Evolutionary conservation across 2,888 invertebrate species (phyloP).

Genomic region (Oscheius sp.): DNA sequence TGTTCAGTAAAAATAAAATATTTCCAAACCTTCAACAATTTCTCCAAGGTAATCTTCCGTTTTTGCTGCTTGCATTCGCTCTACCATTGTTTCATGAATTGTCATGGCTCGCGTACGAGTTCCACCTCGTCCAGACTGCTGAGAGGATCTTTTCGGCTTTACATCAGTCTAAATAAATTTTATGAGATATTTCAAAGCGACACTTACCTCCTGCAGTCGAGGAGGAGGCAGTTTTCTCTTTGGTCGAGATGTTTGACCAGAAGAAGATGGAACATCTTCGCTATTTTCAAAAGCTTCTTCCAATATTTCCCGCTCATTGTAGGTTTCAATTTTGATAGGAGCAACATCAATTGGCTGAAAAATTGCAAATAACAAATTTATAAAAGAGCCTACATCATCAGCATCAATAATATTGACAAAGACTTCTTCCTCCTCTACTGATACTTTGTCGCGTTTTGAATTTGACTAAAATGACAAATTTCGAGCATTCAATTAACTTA

Average conservation of each 20-base stretch:
- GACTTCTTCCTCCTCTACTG: conserved; percentile 3
- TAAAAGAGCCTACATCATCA: neutral
- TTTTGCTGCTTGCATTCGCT: neutral
- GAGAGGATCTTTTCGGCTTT: neutral
- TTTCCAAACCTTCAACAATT: neutral
- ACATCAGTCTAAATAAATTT: neutral
- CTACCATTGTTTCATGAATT: neutral
- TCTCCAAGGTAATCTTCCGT: conserved; percentile 2
- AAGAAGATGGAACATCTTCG: neutral
- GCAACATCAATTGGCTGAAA: neutral
- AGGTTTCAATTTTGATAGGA: no score
- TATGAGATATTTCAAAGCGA: neutral
- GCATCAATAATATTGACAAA: conserved; percentile 9
- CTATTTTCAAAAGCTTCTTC: neutral
- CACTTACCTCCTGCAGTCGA: neutral
- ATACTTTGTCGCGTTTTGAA: neutral
- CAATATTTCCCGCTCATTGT: no score
- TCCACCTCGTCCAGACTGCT: neutral
- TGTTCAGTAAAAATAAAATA: neutral
- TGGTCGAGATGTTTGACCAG: neutral
- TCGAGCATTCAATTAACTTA: neutral
- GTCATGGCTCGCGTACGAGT: conserved; percentile 13
- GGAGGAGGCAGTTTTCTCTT: conserved; percentile 13
- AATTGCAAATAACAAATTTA: neutral
- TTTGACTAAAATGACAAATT: neutral